Base-by-base conservation (phyloP, 92 coral and sea anemone genomes). In the Epizoanthus rinbou region DNA sequence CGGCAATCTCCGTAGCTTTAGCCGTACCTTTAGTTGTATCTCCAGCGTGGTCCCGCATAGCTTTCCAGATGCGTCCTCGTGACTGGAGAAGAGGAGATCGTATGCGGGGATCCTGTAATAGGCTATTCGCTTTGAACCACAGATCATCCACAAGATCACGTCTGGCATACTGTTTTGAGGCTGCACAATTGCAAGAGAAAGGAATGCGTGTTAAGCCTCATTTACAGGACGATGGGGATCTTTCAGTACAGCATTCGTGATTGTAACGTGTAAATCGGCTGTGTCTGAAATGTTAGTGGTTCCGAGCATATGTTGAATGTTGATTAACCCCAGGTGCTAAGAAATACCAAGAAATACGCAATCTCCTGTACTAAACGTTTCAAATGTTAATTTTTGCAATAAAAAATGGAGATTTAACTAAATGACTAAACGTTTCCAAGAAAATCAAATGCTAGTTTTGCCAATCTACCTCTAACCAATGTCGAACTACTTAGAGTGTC, bases 121-220 rank as follows among this genome's bases (percentile, higher is more conserved):
- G 13, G 99, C 99, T 19, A 97, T 89, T 62, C 99, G 90, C 45
- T 94, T 90, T 6, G 91, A 84, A 6, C 99, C 99, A 82, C 98
- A 90, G 71, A 94, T 92, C 99, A 94, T 97, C 98, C 99, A 97
- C 19, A 97, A 81, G 19, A 96, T 89, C 69, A 96, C 97, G 74
- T 96, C 99, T 2, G 99, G 99, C 90, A 96, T 92, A 59, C 97
- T 86, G 70, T 91, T 88, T 75, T 96, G 99, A 31, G 99, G 99
- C 99, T 96, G 82, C 0, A 17, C 8, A 23, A 41, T 8, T 3
- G 59, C 65, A 25, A 33, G 54, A 41, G 31, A 56, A 31, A 41
- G 16, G 11, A 59, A 31, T 58, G 14, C 8, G 25, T 4, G 1
- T 24, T 10, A 13, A 13, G 18, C 6, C 6, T 37, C 10, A 39